These are phyloP conservation scores for Stratiomys singularior DNA, from an alignment of 2,888 invertebrate genomes.

Conservation along the genomic window DNA sequence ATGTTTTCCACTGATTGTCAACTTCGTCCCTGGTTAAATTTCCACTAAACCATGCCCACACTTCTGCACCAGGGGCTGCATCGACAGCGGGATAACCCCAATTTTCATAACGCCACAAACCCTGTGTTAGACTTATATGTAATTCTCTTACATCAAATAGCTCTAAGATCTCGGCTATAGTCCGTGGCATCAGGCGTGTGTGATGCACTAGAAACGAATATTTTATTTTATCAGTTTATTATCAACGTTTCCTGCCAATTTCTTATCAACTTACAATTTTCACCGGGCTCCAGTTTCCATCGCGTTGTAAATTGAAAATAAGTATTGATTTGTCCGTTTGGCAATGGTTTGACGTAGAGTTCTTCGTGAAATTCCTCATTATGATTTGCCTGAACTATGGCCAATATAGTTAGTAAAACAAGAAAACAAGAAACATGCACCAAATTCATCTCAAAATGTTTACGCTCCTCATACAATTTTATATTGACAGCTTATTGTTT, in stretches of 20 bases:
- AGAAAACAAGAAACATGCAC: not conserved
- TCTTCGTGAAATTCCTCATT: constrained; percentile 87
- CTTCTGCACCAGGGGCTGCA: constrained; percentile 92
- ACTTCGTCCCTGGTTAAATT: constrained; percentile 67
- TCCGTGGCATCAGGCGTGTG: constrained; percentile 87
- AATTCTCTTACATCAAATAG: constrained; percentile 88
- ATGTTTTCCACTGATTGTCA: constrained; percentile 85
- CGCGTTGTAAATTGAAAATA: constrained; percentile 92
- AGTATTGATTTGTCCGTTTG: constrained; percentile 84
- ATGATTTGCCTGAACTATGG: constrained; percentile 52
- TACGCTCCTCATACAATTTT: not conserved
- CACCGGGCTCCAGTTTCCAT: constrained; percentile 72
- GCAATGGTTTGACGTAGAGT: constrained; percentile 84
- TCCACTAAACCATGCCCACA: constrained; percentile 90
- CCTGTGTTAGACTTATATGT: constrained; percentile 91
- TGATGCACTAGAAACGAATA: constrained; percentile 75
- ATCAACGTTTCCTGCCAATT: not conserved
- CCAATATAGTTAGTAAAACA: not conserved
- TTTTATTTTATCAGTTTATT: constrained; percentile 30
- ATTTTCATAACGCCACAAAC: constrained; percentile 90
- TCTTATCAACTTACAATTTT: constrained; percentile 72
- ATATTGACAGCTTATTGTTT: not conserved
- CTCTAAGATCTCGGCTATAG: constrained; percentile 86
- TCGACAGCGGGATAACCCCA: constrained; percentile 95
- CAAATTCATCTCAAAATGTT: not conserved